These are phyloP conservation scores for Entomyzon cyanotis DNA, from an alignment of 2,113 vertebrate species.

Conservation along the genomic window DNA sequence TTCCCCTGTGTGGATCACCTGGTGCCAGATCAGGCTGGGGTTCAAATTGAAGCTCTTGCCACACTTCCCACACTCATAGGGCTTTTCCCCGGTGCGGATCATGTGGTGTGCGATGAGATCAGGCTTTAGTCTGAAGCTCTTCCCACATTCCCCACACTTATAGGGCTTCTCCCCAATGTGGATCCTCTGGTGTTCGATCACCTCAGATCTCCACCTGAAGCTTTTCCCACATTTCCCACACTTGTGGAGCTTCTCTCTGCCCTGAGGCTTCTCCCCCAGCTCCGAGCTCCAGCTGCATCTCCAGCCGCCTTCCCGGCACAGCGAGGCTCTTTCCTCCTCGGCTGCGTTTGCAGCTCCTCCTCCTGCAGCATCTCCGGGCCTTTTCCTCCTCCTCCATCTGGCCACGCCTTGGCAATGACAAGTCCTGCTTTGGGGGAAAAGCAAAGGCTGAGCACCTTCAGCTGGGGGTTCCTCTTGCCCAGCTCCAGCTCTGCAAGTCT, in stretches of 20 bases:
- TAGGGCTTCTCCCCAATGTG: too few relatives aligned
- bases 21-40: too few relatives aligned
- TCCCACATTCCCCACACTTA: too few relatives aligned
- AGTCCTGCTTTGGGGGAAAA: background rate
- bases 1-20: background rate
- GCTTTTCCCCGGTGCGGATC: too few relatives aligned
- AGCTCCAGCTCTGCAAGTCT: background rate
- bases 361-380: fast-evolving
- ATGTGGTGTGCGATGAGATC: too few relatives aligned
- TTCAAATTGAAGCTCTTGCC: background rate
- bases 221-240: background rate
- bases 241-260: background rate
- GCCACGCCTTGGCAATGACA: background rate
- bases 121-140: too few relatives aligned
- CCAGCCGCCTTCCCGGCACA: background rate
- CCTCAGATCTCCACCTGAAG: background rate
- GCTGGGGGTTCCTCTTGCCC: background rate
- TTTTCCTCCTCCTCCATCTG: background rate
- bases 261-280: background rate
- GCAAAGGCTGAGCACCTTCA: too few relatives aligned
- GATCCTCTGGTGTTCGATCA: too few relatives aligned
- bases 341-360: background rate
- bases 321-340: background rate
- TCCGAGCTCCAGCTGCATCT: background rate
- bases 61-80: background rate